These are phyloP conservation scores for Octopus sinensis DNA, from an alignment of 1,140 invertebrate species.

Conservation along the genomic window DNA sequence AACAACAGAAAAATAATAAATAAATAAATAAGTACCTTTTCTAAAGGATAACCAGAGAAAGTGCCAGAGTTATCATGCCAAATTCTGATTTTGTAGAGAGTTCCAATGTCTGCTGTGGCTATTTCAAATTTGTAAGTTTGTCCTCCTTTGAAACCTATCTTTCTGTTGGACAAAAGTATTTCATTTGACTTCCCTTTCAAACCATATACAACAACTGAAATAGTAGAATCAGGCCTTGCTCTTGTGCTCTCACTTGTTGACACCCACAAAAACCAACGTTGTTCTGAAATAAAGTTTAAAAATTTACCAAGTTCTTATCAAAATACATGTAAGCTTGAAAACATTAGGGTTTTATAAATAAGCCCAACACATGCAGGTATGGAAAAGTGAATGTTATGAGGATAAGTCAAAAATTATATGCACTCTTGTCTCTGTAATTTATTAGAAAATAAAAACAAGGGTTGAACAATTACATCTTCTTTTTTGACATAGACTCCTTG, in stretches of 20 bases:
- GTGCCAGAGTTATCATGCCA: constrained; percentile 54
- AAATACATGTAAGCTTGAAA: too few species aligned
- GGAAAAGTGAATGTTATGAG: too few species aligned
- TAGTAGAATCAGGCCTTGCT: constrained; percentile 55
- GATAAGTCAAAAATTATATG: too few species aligned
- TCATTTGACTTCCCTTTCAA: constrained; percentile 55
- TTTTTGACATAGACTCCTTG: too few species aligned
- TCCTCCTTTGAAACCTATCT: constrained; percentile 53
- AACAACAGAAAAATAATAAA: background rate
- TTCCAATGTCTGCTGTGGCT: constrained; percentile 48
- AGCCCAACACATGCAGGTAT: too few species aligned
- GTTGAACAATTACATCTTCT: too few species aligned
- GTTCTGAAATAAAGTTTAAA: constrained; percentile 35
- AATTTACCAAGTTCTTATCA: too few species aligned
- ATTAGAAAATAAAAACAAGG: too few species aligned
- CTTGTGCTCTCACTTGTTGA: constrained; percentile 47
- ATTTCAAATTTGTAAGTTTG: constrained; percentile 52
- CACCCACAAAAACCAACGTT: constrained; percentile 51
- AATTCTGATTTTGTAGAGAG: constrained; percentile 54
- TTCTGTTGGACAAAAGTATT: constrained; percentile 47
- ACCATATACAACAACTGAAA: constrained; percentile 50
- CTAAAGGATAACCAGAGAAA: constrained; percentile 53
- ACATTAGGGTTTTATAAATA: too few species aligned
- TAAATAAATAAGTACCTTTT: constrained; percentile 38
- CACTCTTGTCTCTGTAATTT: too few species aligned